Evolutionary conservation across 2,797 vertebrate genomes (phyloP).

Genomic region (Phrynocephalus forsythii): DNA sequence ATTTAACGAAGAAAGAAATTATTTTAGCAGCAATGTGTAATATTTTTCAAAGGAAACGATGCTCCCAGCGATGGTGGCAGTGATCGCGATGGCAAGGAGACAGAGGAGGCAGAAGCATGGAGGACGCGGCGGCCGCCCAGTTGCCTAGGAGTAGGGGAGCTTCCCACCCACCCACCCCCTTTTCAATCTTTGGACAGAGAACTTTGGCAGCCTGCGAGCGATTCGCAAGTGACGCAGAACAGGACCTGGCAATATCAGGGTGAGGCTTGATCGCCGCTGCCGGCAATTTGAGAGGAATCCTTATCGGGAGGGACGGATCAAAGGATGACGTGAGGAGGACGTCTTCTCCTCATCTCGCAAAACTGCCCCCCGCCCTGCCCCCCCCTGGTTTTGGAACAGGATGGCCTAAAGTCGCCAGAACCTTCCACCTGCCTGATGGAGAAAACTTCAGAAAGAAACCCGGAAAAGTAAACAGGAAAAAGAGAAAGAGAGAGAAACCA

Average conservation of each 20-base stretch:
- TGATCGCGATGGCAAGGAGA: constrained; percentile 36
- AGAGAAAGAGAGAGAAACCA: constrained; percentile 53
- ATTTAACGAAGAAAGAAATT: constrained; percentile 71
- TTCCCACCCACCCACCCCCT: too few relatives aligned
- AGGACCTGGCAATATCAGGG: constrained; percentile 50
- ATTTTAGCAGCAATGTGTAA: constrained; percentile 74
- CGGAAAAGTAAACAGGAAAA: constrained; percentile 60
- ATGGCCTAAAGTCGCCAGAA: constrained; percentile 46
- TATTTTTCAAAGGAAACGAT: constrained; percentile 70
- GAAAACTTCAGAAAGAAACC: constrained; percentile 55
- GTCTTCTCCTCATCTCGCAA: constrained; percentile 15
- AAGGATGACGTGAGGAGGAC: background rate
- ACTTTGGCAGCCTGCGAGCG: constrained; percentile 47
- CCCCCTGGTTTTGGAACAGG: background rate
- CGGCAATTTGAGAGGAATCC: constrained; percentile 18
- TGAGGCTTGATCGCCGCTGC: constrained; percentile 30
- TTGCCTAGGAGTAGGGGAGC: constrained; percentile 50
- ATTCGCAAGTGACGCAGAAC: constrained; percentile 53
- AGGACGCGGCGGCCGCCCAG: constrained; percentile 50
- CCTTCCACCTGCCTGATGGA: constrained; percentile 42
- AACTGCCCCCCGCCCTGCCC: background rate
- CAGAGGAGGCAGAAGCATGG: constrained; percentile 64
- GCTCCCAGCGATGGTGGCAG: constrained; percentile 17
- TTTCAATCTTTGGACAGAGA: constrained; percentile 49
- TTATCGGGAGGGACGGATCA: constrained; percentile 1